phyloP scores from a whole-genome alignment of 2,113 vertebrate genomes.

The Lophochroa leadbeateri region DNA sequence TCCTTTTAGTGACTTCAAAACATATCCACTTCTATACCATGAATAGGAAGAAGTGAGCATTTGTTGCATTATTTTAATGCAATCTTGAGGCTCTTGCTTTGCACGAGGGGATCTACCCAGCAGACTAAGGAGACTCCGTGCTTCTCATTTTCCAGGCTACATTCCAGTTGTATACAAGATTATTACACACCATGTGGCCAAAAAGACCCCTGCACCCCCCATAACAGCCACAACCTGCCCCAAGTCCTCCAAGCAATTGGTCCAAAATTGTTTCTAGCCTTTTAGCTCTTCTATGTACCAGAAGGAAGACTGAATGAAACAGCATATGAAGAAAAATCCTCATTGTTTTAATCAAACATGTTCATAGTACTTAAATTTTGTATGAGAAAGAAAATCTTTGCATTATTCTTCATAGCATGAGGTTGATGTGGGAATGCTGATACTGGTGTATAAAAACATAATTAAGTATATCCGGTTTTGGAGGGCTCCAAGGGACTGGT shows the following conservation, averaged over 20 bases:
- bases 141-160: background rate
- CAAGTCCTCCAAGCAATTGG: background rate
- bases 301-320: background rate
- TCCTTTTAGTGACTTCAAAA: background rate
- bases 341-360: background rate
- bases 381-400: background rate
- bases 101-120: rapidly evolving
- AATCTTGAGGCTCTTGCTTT: background rate
- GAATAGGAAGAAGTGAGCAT: background rate
- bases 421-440: background rate
- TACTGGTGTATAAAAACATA: background rate
- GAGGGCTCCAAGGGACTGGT: background rate
- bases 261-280: background rate
- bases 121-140: background rate
- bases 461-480: background rate
- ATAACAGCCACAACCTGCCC: background rate
- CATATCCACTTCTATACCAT: background rate
- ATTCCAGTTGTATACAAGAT: background rate
- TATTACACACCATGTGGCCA: background rate
- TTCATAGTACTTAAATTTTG: background rate
- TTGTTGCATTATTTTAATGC: background rate
- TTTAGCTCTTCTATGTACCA: background rate
- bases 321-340: background rate
- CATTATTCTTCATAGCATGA: rapidly evolving
- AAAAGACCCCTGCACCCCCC: background rate